These are phyloP conservation scores for Vidua chalybeata DNA, from an alignment of 2,113 vertebrate genomes.

Conservation along the genomic window DNA sequence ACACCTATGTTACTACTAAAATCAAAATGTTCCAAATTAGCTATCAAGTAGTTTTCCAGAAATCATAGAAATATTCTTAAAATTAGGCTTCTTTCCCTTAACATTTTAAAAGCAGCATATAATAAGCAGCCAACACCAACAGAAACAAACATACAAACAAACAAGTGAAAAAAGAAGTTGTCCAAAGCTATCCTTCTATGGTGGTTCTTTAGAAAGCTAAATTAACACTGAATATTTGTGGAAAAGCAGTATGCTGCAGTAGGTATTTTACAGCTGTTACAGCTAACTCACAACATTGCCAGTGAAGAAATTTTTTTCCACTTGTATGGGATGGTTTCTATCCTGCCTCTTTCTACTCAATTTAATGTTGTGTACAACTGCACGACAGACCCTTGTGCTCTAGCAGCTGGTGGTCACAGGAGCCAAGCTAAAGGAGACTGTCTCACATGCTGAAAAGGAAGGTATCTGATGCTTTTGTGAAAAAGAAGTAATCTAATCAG, in stretches of 20 bases:
- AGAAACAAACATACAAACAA: background rate
- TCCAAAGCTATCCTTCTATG: background rate
- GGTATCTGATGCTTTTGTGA: background rate
- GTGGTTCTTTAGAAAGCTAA: background rate
- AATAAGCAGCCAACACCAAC: background rate
- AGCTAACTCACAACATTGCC: background rate
- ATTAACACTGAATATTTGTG: background rate
- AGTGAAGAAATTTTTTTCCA: background rate
- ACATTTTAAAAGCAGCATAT: background rate
- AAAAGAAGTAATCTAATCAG: background rate
- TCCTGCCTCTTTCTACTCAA: background rate
- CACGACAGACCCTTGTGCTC: accelerated
- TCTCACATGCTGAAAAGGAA: background rate
- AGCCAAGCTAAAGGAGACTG: background rate
- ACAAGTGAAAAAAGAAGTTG: background rate
- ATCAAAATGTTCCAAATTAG: background rate
- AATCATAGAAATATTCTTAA: background rate
- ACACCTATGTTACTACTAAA: background rate
- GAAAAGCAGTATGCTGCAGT: background rate
- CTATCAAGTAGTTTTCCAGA: background rate
- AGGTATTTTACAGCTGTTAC: background rate
- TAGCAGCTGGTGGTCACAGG: background rate
- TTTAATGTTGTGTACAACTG: accelerated
- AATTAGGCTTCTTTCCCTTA: background rate
- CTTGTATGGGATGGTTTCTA: background rate